Base-by-base conservation (phyloP, 1,140 invertebrate species). In the Reticulitermes speratus region DNA sequence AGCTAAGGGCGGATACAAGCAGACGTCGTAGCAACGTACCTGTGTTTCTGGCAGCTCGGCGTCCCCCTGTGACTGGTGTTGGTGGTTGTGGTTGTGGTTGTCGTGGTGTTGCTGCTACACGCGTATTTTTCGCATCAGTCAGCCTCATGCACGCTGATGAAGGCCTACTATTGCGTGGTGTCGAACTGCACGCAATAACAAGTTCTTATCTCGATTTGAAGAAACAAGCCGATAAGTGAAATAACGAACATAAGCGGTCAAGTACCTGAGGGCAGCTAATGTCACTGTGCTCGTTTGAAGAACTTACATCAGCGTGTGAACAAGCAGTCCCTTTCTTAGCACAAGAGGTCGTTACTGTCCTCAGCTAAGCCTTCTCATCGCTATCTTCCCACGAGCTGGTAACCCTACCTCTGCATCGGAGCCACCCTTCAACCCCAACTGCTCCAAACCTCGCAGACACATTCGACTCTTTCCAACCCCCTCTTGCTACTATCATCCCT, bases 361-460 rank as follows among this genome's bases (percentile, higher is more conserved):
- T 75, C 65, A 30, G 25, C 25, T 75, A 30, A 9, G n/a, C 65
- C 65, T 75, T 75, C 65, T 6, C 65, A 25, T 30, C 52, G 14
- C 16, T 1, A 2, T 21, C 52, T 55, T 21, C 19, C 19, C 19
- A 55, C 65, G 65, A 75, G 25, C 65, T 75, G 65, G 65, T 30
- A 38, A 16, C n/a, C 65, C 65, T 75, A 12, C 14, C 65, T 30
- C 65, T 75, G n/a, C 14, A n/a, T 11, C 65, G 25, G 11, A 8
- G 7, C 65, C 65, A 75, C n/a, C 65, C 65, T 75, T 25, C 65
- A 75, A 75, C 65, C 65, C 65, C 65, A 75, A 75, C 65, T 75
- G 65, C 7, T 25, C 25, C 65, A 30, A 75, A 30, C n/a, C 65
- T 75, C 65, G 65, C 65, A 25, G 65, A n/a, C 65, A 75, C 65